phyloP scores from a whole-genome alignment of 1,140 invertebrate species.

The Coptotermes formosanus region DNA sequence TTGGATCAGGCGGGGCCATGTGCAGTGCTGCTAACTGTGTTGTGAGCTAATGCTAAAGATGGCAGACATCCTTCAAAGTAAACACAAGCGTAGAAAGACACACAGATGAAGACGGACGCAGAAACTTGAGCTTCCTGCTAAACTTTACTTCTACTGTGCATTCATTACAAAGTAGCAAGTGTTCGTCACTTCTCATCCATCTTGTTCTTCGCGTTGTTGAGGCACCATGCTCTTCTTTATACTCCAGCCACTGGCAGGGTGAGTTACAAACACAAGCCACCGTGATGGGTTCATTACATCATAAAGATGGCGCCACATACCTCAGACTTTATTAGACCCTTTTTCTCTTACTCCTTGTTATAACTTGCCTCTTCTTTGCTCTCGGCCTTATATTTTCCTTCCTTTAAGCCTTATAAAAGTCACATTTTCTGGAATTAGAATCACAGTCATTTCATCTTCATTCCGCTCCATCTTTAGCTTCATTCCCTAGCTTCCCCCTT shows the following conservation, averaged over 20 bases:
- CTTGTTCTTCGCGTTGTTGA: neutral
- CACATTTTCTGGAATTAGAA: neutral
- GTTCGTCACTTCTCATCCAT: neutral
- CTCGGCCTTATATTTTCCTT: neutral
- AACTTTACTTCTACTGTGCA: neutral
- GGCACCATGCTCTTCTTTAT: neutral
- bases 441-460: neutral
- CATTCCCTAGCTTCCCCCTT: neutral
- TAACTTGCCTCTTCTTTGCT: neutral
- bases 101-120: neutral
- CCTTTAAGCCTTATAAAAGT: neutral
- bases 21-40: no score
- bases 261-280: neutral
- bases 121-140: neutral
- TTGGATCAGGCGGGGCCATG: no score
- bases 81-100: neutral
- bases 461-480: neutral
- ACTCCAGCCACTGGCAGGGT: neutral
- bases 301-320: slow-evolving; percentile 12
- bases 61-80: neutral
- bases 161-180: neutral
- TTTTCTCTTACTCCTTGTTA: neutral
- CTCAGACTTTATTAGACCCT: neutral
- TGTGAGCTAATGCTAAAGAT: no score
- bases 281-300: neutral